Conservation (phyloP, 2,113 vertebrate species). For the Stictonetta naevosa region DNA sequence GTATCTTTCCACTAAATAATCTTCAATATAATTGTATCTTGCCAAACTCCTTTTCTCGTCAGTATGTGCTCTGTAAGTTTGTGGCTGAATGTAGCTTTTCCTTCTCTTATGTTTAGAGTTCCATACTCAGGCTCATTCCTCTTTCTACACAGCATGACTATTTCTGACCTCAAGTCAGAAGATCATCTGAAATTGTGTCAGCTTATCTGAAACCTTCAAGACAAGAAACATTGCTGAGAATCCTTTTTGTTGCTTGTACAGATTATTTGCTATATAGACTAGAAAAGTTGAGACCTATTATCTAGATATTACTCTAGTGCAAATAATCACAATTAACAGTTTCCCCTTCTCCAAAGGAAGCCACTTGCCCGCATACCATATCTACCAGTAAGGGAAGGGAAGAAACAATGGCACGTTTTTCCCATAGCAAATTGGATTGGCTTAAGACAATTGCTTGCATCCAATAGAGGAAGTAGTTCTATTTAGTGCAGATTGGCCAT, state of each 20-base stretch:
- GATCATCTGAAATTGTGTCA: background rate
- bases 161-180: background rate
- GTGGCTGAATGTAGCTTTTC: background rate
- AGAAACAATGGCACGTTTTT: background rate
- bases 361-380: background rate
- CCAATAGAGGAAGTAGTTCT: background rate
- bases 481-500: background rate
- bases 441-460: background rate
- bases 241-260: background rate
- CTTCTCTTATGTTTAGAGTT: background rate
- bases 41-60: background rate
- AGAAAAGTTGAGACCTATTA: background rate
- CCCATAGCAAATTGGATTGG: background rate
- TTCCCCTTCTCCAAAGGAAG: background rate
- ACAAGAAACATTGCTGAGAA: background rate
- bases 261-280: background rate
- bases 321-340: background rate
- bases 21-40: background rate
- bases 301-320: background rate
- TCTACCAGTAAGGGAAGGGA: background rate
- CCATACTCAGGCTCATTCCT: background rate
- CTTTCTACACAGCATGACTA: background rate
- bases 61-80: background rate
- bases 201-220: background rate
- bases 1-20: background rate